Evolutionary conservation across 2,797 vertebrate species (phyloP).

Genomic region (Oreochromis grahami): DNA sequence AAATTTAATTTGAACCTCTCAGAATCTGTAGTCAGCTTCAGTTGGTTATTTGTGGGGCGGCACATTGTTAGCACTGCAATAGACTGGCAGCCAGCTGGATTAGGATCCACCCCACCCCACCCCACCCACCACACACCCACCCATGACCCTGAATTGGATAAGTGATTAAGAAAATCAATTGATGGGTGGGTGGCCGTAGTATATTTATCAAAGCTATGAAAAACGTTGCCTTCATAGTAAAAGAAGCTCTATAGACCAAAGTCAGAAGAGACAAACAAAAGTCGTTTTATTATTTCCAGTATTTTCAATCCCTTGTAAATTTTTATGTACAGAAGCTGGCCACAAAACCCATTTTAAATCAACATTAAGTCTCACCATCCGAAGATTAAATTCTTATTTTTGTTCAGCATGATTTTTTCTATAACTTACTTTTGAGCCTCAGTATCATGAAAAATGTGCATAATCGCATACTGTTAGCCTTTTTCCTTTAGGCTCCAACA

Average conservation of each 20-base stretch:
- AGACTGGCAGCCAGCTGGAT: not conserved
- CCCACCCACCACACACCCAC: not conserved
- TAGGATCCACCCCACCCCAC: not conserved
- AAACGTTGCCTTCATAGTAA: not conserved
- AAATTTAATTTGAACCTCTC: not conserved
- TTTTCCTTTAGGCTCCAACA: not conserved
- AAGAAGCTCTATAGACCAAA: not conserved
- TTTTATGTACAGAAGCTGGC: not conserved
- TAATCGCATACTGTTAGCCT: not conserved
- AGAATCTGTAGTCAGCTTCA: not conserved
- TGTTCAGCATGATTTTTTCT: not conserved
- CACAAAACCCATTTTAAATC: not conserved
- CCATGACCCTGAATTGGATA: not conserved
- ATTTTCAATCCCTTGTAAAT: rapidly evolving
- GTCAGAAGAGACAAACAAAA: not conserved
- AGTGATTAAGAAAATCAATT: not conserved
- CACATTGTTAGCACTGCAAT: not conserved
- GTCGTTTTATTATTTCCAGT: not conserved
- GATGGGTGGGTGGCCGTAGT: not conserved
- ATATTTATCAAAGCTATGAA: not conserved
- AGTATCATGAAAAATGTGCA: not conserved
- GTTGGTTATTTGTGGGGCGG: not conserved
- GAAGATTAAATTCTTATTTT: rapidly evolving
- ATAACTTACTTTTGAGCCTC: not conserved
- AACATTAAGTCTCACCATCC: not conserved